Conservation (phyloP, 2,113 vertebrate species). For the Pseudopipra pipra region DNA sequence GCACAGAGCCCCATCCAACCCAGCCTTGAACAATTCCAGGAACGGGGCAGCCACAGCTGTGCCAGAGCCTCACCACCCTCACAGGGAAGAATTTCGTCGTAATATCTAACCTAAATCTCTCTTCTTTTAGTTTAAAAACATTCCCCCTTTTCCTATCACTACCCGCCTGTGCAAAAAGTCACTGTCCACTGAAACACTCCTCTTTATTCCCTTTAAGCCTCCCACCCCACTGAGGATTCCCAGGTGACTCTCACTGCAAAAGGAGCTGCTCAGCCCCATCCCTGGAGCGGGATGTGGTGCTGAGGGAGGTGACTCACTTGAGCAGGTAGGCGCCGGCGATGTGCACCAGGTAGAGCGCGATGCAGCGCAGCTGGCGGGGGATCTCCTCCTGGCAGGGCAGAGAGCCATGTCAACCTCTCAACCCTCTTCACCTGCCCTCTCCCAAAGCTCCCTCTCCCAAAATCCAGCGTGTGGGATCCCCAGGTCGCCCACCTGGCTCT, state of each 20-base stretch:
- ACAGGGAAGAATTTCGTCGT: neutral
- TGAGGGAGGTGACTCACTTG: slow-evolving; percentile 81
- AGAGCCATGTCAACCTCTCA: neutral
- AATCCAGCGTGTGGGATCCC: neutral
- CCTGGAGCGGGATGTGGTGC: fast-evolving
- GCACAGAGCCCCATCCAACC: neutral
- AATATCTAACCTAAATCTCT: neutral
- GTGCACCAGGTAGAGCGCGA: slow-evolving; percentile 89
- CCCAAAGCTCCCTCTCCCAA: neutral
- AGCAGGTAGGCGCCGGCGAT: slow-evolving; percentile 91
- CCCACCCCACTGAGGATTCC: fast-evolving
- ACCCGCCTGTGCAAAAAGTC: neutral
- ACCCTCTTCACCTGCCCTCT: neutral
- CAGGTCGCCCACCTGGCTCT: slow-evolving; percentile 26
- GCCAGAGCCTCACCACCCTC: neutral
- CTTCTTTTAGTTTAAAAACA: neutral
- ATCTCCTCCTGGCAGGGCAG: slow-evolving; percentile 87
- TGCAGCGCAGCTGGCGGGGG: slow-evolving; percentile 90
- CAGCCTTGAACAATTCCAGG: neutral
- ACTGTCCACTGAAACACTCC: neutral
- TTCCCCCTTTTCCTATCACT: neutral
- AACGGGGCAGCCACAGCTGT: neutral
- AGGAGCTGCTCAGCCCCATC: neutral
- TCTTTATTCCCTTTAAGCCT: neutral
- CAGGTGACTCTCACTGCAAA: neutral